These are phyloP conservation scores for Philopedon plagiatum DNA, from an alignment of 2,888 invertebrate genomes.

Conservation along the genomic window DNA sequence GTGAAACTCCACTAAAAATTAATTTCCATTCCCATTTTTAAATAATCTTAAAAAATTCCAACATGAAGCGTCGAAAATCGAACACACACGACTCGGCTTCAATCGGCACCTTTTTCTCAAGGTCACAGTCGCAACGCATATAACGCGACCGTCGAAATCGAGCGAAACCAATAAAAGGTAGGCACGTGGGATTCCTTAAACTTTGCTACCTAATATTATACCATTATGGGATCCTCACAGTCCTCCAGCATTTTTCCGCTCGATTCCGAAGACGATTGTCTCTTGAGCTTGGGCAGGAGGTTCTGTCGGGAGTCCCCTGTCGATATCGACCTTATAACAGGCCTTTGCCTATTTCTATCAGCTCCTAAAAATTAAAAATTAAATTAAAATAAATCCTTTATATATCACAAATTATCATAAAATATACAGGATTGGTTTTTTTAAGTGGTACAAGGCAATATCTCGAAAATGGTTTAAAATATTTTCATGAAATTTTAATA, in stretches of 20 bases:
- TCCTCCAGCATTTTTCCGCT: conserved; percentile 66
- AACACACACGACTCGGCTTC: not conserved
- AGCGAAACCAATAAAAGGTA: conserved; percentile 16
- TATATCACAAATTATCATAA: not conserved
- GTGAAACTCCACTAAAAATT: no score
- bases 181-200: conserved; percentile 11
- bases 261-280: conserved; percentile 68
- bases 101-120: conserved; percentile 8
- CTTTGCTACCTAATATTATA: conserved; percentile 58
- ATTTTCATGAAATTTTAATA: no score
- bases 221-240: conserved; percentile 69
- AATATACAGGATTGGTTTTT: not conserved
- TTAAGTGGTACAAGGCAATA: conserved; percentile 19
- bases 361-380: conserved; percentile 25
- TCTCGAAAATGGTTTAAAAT: no score
- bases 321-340: conserved; percentile 66
- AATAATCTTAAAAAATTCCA: no score
- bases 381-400: not conserved
- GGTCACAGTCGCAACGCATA: not conserved
- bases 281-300: conserved; percentile 63
- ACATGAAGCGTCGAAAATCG: no score
- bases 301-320: conserved; percentile 62
- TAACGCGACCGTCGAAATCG: not conserved
- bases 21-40: no score
- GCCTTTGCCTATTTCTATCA: conserved; percentile 58